These are phyloP conservation scores for Anser cygnoides DNA, from an alignment of 2,113 vertebrate species.

Conservation along the genomic window DNA sequence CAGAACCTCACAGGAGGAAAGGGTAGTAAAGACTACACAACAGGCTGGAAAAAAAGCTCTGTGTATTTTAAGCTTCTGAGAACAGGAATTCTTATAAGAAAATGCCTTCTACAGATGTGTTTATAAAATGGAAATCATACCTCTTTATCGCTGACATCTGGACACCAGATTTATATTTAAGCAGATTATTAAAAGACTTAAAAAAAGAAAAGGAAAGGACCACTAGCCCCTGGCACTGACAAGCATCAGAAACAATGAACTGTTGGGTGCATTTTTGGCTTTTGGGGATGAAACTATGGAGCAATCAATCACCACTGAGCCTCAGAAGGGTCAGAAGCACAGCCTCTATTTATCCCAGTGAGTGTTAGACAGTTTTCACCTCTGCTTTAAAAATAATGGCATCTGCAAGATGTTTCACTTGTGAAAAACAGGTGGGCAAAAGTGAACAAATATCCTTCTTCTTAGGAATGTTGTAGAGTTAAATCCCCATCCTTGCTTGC, in stretches of 20 bases:
- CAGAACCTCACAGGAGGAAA: neutral
- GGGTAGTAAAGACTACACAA: neutral
- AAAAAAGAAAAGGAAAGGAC: conserved; percentile 46
- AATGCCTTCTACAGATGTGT: conserved; percentile 79
- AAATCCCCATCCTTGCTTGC: neutral
- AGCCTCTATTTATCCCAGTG: neutral
- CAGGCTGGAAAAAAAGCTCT: neutral
- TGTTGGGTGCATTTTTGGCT: conserved; percentile 28
- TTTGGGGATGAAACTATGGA: conserved; percentile 3
- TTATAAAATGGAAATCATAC: conserved; percentile 76
- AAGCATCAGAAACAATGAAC: conserved; percentile 58
- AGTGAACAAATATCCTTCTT: neutral
- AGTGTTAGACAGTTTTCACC: neutral
- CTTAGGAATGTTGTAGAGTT: neutral
- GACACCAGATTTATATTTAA: conserved; percentile 81
- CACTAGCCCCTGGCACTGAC: conserved; percentile 41
- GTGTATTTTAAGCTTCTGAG: neutral
- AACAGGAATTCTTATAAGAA: conserved; percentile 55
- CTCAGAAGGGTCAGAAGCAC: neutral
- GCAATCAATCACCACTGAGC: neutral
- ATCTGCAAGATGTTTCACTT: neutral
- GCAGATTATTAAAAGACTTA: conserved; percentile 68
- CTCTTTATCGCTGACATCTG: conserved; percentile 85
- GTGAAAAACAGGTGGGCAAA: neutral
- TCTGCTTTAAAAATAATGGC: neutral